These are phyloP conservation scores for Butorides virescens DNA, from an alignment of 2,113 vertebrate genomes.

Conservation along the genomic window DNA sequence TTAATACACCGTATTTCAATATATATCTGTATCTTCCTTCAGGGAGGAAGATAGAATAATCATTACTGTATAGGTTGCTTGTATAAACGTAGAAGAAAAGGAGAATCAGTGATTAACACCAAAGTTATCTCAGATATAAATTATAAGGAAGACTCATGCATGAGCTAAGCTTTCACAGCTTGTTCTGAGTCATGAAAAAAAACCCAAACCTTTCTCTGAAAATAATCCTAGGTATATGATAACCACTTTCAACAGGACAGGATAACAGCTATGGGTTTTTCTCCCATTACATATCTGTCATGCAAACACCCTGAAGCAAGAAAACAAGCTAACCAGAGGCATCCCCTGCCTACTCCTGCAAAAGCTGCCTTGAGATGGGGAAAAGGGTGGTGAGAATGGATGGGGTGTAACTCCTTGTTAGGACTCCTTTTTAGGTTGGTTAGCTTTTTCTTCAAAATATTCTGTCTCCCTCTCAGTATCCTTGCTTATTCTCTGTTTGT, in stretches of 20 bases:
- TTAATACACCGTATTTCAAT: background rate
- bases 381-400: background rate
- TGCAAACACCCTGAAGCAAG: background rate
- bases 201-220: background rate
- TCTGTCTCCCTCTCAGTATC: background rate
- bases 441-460: background rate
- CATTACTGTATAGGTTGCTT: background rate
- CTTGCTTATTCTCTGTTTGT: background rate
- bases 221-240: background rate
- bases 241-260: background rate
- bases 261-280: background rate
- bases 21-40: background rate
- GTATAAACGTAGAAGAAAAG: background rate
- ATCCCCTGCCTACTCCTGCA: background rate
- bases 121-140: background rate
- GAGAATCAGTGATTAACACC: background rate
- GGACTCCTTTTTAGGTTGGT: background rate
- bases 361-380: fast-evolving
- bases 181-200: background rate
- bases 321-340: background rate
- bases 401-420: background rate
- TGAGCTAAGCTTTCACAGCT: background rate
- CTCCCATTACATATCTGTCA: background rate
- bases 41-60: background rate
- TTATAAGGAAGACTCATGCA: background rate